These are phyloP conservation scores for Odontamblyopus rebecca DNA, from an alignment of 2,797 vertebrate genomes.

Conservation along the genomic window DNA sequence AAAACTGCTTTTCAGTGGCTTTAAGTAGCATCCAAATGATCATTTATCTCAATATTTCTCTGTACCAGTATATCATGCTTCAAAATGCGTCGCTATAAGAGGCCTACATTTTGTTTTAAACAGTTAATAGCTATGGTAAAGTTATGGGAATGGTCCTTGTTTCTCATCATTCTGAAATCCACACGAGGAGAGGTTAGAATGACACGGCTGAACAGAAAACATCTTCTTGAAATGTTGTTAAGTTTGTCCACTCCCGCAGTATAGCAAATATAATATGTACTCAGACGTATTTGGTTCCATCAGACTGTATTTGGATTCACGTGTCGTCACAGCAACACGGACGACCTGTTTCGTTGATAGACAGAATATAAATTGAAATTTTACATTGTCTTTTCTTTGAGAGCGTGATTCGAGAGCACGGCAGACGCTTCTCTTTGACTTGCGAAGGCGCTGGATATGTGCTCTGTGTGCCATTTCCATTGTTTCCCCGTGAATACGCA, in stretches of 20 bases:
- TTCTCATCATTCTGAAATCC: too few relatives aligned
- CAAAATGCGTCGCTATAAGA: too few relatives aligned
- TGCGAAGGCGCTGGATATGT: slow-evolving; percentile 22
- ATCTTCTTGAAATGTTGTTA: neutral
- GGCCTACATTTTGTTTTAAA: too few relatives aligned
- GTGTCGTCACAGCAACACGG: slow-evolving; percentile 53
- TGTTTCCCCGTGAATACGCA: slow-evolving; percentile 40
- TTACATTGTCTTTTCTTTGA: slow-evolving; percentile 70
- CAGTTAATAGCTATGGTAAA: too few relatives aligned
- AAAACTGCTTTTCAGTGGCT: too few relatives aligned
- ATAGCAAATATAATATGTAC: slow-evolving; percentile 34
- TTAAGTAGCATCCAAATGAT: too few relatives aligned
- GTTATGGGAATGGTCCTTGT: too few relatives aligned
- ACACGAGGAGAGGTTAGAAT: neutral
- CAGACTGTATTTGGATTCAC: slow-evolving; percentile 51
- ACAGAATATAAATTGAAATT: slow-evolving; percentile 81
- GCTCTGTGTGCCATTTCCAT: slow-evolving; percentile 17
- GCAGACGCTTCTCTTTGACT: slow-evolving; percentile 48
- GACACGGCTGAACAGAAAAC: neutral
- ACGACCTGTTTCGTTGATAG: slow-evolving; percentile 63
- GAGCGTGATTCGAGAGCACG: slow-evolving; percentile 58
- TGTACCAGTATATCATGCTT: too few relatives aligned
- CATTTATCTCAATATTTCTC: too few relatives aligned
- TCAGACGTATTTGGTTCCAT: slow-evolving; percentile 35
- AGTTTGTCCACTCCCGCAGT: neutral